Evolutionary conservation across 2,113 vertebrate genomes (phyloP), one percentile per base, ranked within the genome.

Genomic region (Eulemur macaco): DNA sequence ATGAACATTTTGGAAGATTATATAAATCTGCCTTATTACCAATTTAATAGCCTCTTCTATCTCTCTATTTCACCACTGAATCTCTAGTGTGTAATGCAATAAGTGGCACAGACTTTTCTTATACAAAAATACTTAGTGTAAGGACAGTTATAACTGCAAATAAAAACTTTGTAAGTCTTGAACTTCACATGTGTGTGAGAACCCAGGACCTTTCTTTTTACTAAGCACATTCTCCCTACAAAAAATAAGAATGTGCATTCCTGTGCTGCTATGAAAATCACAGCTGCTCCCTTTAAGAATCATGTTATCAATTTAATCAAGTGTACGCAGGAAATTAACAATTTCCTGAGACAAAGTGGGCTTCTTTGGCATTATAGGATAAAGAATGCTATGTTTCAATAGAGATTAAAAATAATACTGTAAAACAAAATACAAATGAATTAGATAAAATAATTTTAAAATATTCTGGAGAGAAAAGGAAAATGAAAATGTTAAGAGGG

Each of bases 341-440:
- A 81, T 4, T 63, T 1, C 76, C 29, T 58, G 69, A 64, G 27
- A 27, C 5, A 66, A 10, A 6, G 31, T 21, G 45, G 23, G 23
- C 4, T 63, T 83, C 5, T 84, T 73, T 73, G 63, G 8, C 0
- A 50, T 31, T 47, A 60, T 5, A 8, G 14, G 6, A 25, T 45
- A 45, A 74, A 68, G 13, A 37, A 85, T 27, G 21, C 34, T 23
- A 81, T 52, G 21, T 23, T 93, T 87, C 31, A 54, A 23, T 66
- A 25, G 68, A 81, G 6, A 81, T 11, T 34, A 56, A 92, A 39
- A 71, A 25, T 31, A 63, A 52, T 47, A 4, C 12, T 78, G 56
- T 42, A 10, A 77, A 95, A 77, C 86, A 58, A 74, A 89, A 86
- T 76, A 56, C 77, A 89, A 94, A 37, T 84, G 23, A 90, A 47